phyloP scores from a whole-genome alignment of 2,888 invertebrate species.

The Cantharis lateralis region DNA sequence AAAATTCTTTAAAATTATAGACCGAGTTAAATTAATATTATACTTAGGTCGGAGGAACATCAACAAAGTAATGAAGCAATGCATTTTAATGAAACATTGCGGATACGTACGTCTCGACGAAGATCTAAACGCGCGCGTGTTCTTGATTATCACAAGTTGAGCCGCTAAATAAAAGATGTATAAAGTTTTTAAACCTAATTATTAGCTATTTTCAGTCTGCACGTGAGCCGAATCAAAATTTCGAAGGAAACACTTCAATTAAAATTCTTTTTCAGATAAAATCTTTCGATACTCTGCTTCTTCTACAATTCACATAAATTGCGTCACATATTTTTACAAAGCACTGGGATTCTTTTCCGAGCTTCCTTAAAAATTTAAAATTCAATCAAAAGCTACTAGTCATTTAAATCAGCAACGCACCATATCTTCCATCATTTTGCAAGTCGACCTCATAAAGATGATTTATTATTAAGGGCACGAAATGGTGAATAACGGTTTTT shows the following conservation, averaged over 20 bases:
- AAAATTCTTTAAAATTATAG: conserved; percentile 31
- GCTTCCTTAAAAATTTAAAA: conserved; percentile 3
- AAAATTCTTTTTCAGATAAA: conserved; percentile 1
- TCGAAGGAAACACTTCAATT: conserved; percentile 3
- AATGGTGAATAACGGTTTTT: conserved; percentile 3
- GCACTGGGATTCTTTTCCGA: neutral
- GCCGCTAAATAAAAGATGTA: conserved; percentile 10
- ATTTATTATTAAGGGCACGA: conserved; percentile 4
- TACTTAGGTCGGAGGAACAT: conserved; percentile 28
- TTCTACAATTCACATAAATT: neutral
- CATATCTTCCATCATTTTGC: conserved; percentile 6
- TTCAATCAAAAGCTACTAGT: conserved; percentile 6
- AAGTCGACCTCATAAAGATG: neutral
- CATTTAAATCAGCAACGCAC: neutral
- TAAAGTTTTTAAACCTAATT: conserved; percentile 14
- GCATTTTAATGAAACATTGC: conserved; percentile 32
- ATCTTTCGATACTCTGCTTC: neutral
- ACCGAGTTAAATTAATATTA: conserved; percentile 31
- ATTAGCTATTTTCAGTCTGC: conserved; percentile 5
- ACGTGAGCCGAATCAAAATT: neutral
- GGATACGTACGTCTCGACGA: conserved; percentile 18
- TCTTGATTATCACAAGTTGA: conserved; percentile 13
- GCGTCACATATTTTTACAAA: neutral
- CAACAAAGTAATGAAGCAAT: conserved; percentile 32
- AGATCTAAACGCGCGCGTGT: conserved; percentile 6